Evolutionary conservation across 2,113 vertebrate genomes (phyloP).

Genomic region (Morphnarchus princeps): DNA sequence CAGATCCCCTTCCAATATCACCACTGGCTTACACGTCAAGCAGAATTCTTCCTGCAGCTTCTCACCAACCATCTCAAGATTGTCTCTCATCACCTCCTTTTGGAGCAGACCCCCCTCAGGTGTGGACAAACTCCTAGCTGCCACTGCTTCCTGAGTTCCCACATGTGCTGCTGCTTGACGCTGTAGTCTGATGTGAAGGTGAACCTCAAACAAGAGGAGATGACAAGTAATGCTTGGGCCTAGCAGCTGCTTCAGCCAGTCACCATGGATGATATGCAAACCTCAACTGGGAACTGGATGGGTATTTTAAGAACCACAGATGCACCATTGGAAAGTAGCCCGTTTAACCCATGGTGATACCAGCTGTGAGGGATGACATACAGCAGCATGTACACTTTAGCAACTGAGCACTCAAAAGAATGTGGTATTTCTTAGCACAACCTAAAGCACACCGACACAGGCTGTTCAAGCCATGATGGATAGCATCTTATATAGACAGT

Average conservation of each 20-base stretch:
- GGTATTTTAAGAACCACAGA: conserved; percentile 46
- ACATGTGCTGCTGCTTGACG: background rate
- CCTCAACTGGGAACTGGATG: background rate
- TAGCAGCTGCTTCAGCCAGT: conserved; percentile 59
- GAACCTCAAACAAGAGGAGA: background rate
- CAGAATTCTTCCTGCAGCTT: background rate
- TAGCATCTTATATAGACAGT: background rate
- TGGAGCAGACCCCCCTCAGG: background rate
- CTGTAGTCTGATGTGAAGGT: background rate
- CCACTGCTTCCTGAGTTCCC: background rate
- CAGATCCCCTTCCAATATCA: background rate
- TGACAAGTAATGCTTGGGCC: background rate
- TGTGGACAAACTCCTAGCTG: background rate
- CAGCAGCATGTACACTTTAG: background rate
- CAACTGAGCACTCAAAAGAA: background rate
- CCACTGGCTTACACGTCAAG: background rate
- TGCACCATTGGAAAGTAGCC: background rate
- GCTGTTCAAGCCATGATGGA: background rate
- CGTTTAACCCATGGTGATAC: background rate
- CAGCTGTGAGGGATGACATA: background rate
- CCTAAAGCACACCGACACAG: background rate
- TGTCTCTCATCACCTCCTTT: background rate
- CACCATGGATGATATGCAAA: background rate
- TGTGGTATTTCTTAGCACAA: background rate
- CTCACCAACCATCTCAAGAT: background rate